Conservation (phyloP, 2,113 vertebrate species). For the Nerophis lumbriciformis region DNA sequence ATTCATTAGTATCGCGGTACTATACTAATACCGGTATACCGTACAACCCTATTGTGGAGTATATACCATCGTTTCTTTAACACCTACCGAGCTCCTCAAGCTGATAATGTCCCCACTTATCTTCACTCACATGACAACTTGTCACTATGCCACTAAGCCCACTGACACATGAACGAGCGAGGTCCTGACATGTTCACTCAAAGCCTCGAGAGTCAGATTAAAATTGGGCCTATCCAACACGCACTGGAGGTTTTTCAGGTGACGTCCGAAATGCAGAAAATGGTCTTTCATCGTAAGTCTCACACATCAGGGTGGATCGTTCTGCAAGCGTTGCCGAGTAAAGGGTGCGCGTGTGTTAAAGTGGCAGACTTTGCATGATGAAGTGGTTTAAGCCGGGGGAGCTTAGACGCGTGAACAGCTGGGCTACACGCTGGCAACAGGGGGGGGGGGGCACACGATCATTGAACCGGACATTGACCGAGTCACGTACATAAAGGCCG, state of each 20-base stretch:
- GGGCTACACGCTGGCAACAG: constrained; percentile 12
- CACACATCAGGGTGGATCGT: constrained; percentile 29
- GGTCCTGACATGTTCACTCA: constrained; percentile 46
- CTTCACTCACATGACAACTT: constrained; percentile 42
- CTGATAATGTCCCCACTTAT: constrained; percentile 33
- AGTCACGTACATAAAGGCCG: too few relatives aligned
- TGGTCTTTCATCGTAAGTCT: constrained; percentile 50
- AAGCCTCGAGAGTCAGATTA: constrained; percentile 41
- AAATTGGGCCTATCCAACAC: constrained; percentile 16
- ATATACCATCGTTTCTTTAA: background rate
- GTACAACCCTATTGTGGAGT: too few relatives aligned
- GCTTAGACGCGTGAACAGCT: constrained; percentile 37
- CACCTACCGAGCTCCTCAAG: background rate
- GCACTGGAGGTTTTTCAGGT: constrained; percentile 50
- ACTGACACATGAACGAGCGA: constrained; percentile 10
- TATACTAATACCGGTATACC: too few relatives aligned
- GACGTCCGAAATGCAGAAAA: constrained; percentile 61
- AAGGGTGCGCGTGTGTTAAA: constrained; percentile 14
- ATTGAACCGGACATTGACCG: background rate
- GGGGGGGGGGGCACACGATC: background rate
- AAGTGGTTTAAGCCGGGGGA: constrained; percentile 34
- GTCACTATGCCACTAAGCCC: constrained; percentile 23
- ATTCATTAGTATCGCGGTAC: too few relatives aligned
- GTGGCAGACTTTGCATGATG: constrained; percentile 28
- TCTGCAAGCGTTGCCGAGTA: background rate